Percentiles rank a stretch among this genome's conserved stretches.
Evolutionary conservation across 1,140 invertebrate genomes (phyloP).

Genomic region (Drosophila sp.): DNA sequence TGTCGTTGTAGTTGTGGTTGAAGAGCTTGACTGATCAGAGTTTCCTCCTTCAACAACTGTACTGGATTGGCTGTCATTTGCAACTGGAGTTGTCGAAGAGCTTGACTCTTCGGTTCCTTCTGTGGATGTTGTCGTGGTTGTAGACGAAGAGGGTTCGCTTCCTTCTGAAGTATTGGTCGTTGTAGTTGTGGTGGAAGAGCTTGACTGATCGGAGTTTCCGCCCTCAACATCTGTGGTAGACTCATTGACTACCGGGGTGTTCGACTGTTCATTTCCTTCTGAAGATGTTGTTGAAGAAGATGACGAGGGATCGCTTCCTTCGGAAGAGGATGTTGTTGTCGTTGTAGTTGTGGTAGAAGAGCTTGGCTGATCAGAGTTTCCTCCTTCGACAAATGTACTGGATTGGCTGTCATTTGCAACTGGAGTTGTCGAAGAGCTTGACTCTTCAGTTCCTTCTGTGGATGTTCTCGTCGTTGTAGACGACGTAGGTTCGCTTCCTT

Average conservation of each 20-base stretch:
- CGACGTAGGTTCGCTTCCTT: neutral
- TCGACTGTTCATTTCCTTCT: too few species aligned
- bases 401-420: neutral
- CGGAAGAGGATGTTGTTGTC: neutral
- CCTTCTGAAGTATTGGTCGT: neutral
- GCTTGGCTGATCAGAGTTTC: neutral
- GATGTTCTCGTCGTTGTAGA: neutral
- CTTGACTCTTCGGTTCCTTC: neutral
- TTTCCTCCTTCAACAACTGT: conserved; percentile 6
- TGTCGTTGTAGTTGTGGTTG: conserved; percentile 21
- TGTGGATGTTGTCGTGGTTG: neutral
- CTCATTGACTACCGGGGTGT: neutral
- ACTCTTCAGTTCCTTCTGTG: neutral
- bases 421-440: neutral
- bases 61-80: neutral
- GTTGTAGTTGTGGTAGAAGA: conserved; percentile 5
- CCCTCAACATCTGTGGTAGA: neutral
- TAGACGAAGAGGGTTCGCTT: neutral
- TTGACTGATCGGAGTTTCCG: conserved; percentile 8
- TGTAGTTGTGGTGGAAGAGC: conserved; percentile 13
- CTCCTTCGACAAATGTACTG: neutral
- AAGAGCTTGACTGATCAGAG: neutral
- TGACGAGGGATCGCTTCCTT: neutral
- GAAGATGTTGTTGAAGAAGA: neutral
- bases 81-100: neutral